A percentile compares a stretch with the other conserved stretches of the same genome.
Evolutionary conservation across 2,113 vertebrate genomes (phyloP).

Genomic region (Anguilla japonica): DNA sequence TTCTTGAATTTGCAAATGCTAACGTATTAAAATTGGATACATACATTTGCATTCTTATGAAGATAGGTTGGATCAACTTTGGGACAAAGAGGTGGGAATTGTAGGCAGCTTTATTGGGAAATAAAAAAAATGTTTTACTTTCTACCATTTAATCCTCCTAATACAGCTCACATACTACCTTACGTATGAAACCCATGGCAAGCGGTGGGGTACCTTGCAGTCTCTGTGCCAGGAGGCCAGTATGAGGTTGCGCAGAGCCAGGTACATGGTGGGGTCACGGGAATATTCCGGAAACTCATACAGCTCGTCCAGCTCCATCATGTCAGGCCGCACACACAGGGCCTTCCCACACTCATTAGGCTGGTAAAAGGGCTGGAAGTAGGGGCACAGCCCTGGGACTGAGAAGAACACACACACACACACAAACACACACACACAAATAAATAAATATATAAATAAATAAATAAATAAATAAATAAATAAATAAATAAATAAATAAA

Average conservation of each 20-base stretch:
- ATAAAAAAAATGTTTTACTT: too few relatives aligned
- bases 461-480: too few relatives aligned
- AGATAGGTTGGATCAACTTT: too few relatives aligned
- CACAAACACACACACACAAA: too few relatives aligned
- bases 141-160: too few relatives aligned
- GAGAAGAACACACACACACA: slow-evolving; percentile 39
- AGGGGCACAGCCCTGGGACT: slow-evolving; percentile 87
- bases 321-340: slow-evolving; percentile 92
- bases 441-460: too few relatives aligned
- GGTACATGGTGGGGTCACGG: slow-evolving; percentile 94
- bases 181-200: neutral
- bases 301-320: slow-evolving; percentile 98
- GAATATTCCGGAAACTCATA: slow-evolving; percentile 98
- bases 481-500: too few relatives aligned
- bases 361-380: slow-evolving; percentile 98
- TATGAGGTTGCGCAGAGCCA: slow-evolving; percentile 93
- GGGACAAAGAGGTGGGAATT: too few relatives aligned
- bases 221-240: slow-evolving; percentile 88
- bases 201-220: slow-evolving; percentile 75
- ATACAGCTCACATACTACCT: neutral
- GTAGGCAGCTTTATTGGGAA: too few relatives aligned
- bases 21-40: too few relatives aligned
- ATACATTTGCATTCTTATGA: too few relatives aligned
- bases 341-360: slow-evolving; percentile 97
- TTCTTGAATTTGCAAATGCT: too few relatives aligned